Conservation (phyloP, 2,888 invertebrate genomes). For the Conus canariensis region DNA sequence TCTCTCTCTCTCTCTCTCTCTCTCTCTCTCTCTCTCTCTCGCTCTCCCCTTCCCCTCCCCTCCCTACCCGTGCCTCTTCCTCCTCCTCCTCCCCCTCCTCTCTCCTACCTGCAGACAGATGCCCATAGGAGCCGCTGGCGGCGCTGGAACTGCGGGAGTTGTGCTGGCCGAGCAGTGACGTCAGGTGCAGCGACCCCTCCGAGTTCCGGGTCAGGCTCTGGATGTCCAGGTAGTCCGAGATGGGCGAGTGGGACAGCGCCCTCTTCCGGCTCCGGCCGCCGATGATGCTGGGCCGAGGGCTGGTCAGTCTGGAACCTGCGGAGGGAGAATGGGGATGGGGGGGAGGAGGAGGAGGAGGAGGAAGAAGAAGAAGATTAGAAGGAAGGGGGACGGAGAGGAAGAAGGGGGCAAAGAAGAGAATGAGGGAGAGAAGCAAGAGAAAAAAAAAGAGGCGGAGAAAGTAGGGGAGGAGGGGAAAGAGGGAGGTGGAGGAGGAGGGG, state of each 20-base stretch:
- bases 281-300: slow-evolving; percentile 82
- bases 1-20: too few relatives aligned
- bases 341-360: background rate
- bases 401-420: background rate
- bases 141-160: slow-evolving; percentile 79
- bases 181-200: slow-evolving; percentile 86
- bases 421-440: background rate
- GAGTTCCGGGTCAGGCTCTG: slow-evolving; percentile 97
- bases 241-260: slow-evolving; percentile 93
- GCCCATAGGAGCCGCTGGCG: slow-evolving; percentile 97
- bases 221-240: slow-evolving; percentile 96
- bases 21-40: too few relatives aligned
- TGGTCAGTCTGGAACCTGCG: slow-evolving; percentile 85
- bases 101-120: slow-evolving; percentile 90
- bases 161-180: slow-evolving; percentile 67
- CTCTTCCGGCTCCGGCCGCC: slow-evolving; percentile 86
- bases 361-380: background rate
- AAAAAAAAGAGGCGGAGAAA: background rate
- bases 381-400: background rate
- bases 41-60: too few relatives aligned
- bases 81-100: background rate
- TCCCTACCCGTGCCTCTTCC: too few relatives aligned
- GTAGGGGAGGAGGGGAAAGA: background rate
- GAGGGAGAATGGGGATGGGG: background rate
- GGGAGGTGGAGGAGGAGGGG: background rate